Evolutionary conservation across 2,113 vertebrate genomes (phyloP), one percentile per base, ranked within the genome.

Genomic region (Zosterops pallidus): DNA sequence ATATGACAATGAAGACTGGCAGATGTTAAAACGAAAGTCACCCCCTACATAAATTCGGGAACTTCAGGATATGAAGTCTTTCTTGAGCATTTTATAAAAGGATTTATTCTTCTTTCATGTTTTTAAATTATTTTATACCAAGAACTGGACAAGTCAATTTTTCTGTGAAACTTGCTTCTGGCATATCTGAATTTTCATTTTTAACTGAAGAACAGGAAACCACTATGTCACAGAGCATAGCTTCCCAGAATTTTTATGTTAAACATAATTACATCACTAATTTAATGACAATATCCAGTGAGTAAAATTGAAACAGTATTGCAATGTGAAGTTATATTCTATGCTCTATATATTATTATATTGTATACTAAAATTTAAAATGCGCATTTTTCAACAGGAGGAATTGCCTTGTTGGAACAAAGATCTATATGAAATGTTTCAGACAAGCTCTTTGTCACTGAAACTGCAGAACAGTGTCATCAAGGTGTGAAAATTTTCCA

Each of bases 21-120:
- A 92, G 74, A 83, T 81, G 75, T 70, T 93, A 87, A 93, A 89
- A 92, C 2, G 31, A 85, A 92, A 81, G 59, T 82, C 67, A 75
- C 6, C 33, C 62, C 42, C 22, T 35, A 62, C 62, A 79, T 60
- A 95, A 94, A 95, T 2, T 18, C 37, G 88, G 57, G 53, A 88
- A 76, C 65, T 86, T 83, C 74, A 90, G 67, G 67, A 71, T 87
- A 52, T 46, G 50, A 92, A 79, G 35, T 71, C 42, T 76, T 19
- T 74, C 75, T 44, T 52, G 17, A 93, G 28, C 57, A n/a, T 62
- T 64, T 87, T 90, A 68, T 85, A 72, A 84, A 78, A 65, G 16
- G 29, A 89, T 83, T 87, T 84, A 50, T 63, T 84, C 47, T 49
- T 72, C 52, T 90, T 88, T 94, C 68, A 68, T 75, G 42, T 80